These are phyloP conservation scores for Todiramphus chloris DNA, from an alignment of 2,113 vertebrate genomes.

Conservation along the genomic window DNA sequence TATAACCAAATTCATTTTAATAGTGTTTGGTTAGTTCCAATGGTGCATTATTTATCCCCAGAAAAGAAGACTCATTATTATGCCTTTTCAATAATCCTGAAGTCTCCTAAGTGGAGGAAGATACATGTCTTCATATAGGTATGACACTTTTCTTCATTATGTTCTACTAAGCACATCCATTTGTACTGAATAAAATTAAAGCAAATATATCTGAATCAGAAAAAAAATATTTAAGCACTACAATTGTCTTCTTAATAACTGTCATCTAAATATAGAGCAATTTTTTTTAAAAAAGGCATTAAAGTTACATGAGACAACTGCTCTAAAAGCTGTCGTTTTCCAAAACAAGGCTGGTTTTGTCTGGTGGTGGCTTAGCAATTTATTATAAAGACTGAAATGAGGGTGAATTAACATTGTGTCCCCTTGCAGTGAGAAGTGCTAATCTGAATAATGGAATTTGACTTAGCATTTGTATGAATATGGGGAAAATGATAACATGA, in stretches of 20 bases:
- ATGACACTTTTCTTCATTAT: not conserved
- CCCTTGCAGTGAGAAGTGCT: not conserved
- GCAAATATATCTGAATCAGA: not conserved
- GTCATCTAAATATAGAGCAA: constrained; percentile 31
- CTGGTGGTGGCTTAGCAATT: constrained; percentile 3
- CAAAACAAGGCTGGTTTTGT: not conserved
- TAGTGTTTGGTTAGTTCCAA: not conserved
- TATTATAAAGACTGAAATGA: not conserved
- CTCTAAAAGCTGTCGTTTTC: not conserved
- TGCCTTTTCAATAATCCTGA: not conserved
- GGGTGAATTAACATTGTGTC: constrained; percentile 32
- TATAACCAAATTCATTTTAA: not conserved
- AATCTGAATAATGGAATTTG: constrained; percentile 8
- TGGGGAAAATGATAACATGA: not conserved
- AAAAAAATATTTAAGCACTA: not conserved
- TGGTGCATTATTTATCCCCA: not conserved
- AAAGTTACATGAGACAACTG: not conserved
- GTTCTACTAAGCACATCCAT: not conserved
- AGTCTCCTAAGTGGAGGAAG: not conserved
- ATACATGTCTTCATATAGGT: not conserved
- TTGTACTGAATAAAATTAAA: not conserved
- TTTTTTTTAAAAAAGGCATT: not conserved
- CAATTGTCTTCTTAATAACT: not conserved
- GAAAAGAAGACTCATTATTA: not conserved
- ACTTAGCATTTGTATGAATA: constrained; percentile 11